Evolutionary conservation across 2,113 vertebrate species (phyloP).

Genomic region (Petromus typicus): DNA sequence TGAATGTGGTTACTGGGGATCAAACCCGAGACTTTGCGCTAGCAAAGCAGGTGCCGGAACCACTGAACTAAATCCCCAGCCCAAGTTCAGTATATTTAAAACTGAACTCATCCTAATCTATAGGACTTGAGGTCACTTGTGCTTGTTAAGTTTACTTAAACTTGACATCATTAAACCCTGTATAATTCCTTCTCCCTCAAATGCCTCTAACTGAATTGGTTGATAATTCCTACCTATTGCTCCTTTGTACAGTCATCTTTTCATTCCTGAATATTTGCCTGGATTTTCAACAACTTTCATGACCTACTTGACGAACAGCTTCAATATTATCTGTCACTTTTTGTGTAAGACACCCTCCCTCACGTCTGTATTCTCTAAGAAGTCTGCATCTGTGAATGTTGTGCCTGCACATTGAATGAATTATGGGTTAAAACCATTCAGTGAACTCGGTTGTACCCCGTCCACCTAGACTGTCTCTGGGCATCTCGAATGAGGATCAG

Average conservation of each 20-base stretch:
- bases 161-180: background rate
- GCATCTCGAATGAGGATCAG: too few relatives aligned
- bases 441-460: too few relatives aligned
- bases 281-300: background rate
- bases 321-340: background rate
- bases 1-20: too few relatives aligned
- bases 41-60: too few relatives aligned
- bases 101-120: background rate
- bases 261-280: background rate
- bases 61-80: too few relatives aligned
- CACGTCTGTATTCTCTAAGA: background rate
- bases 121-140: background rate
- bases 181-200: background rate
- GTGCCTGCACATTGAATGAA: background rate
- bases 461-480: too few relatives aligned
- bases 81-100: background rate
- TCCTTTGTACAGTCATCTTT: background rate
- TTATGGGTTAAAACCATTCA: background rate
- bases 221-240: background rate
- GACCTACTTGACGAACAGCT: background rate
- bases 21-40: too few relatives aligned
- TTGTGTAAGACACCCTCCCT: background rate
- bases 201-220: background rate
- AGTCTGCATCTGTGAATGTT: background rate
- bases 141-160: background rate